phyloP scores from a whole-genome alignment of 2,797 vertebrate species.

The Paramormyrops hopkinsi region DNA sequence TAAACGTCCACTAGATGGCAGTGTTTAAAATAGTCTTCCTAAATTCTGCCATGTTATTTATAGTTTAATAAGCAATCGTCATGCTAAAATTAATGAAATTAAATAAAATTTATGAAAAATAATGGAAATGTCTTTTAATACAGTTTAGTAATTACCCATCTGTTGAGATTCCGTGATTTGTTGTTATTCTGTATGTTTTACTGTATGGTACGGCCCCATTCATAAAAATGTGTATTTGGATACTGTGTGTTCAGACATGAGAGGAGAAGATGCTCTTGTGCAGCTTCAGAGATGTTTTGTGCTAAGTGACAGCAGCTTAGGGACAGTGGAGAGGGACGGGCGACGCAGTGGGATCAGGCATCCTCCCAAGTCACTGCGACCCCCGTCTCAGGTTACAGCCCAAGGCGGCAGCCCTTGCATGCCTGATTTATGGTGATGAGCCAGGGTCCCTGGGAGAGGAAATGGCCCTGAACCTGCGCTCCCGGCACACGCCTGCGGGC shows the following conservation, averaged over 20 bases:
- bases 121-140: not conserved
- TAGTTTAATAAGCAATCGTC: not conserved
- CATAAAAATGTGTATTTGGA: not conserved
- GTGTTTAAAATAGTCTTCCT: not conserved
- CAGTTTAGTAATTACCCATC: not conserved
- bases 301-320: conserved; percentile 20
- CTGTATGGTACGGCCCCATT: not conserved
- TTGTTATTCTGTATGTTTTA: not conserved
- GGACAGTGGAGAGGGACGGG: not conserved
- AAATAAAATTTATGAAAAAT: not conserved
- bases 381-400: conserved; percentile 18
- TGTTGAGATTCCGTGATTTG: not conserved
- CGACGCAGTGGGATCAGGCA: not conserved
- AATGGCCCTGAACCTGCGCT: not conserved
- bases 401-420: not conserved
- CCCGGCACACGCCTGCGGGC: not conserved
- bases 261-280: not conserved
- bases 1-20: not conserved
- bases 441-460: not conserved
- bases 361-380: not conserved
- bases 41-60: not conserved
- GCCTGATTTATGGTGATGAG: not conserved
- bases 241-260: not conserved
- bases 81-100: not conserved
- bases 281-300: not conserved